phyloP scores from a whole-genome alignment of 2,888 invertebrate genomes.

The Philhelius pedissequus region DNA sequence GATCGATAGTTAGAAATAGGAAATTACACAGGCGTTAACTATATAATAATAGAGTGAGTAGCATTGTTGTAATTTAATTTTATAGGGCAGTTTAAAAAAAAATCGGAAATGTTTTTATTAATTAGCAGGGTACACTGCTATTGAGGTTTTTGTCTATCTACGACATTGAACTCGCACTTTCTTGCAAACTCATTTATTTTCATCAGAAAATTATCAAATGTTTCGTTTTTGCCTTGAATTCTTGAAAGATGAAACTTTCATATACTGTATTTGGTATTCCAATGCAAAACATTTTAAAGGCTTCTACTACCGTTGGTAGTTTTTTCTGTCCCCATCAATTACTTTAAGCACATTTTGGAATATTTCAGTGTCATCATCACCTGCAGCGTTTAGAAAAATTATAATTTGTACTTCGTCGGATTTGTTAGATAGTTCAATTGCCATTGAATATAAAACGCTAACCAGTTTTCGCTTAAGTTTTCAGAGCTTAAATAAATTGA shows the following conservation, averaged over 20 bases:
- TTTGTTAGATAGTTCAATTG: neutral
- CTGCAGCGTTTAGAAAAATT: neutral
- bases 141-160: too few relatives aligned
- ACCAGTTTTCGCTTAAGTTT: neutral
- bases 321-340: neutral
- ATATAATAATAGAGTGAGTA: too few relatives aligned
- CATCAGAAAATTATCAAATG: neutral
- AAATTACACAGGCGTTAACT: too few relatives aligned
- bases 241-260: slow-evolving; percentile 4
- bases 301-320: neutral
- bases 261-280: neutral
- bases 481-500: neutral
- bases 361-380: neutral
- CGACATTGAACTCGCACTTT: neutral
- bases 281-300: neutral
- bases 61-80: too few relatives aligned
- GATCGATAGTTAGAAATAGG: too few relatives aligned
- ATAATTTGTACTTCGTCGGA: neutral
- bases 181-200: neutral
- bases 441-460: neutral
- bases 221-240: neutral
- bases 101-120: too few relatives aligned
- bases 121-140: too few relatives aligned
- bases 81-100: too few relatives aligned
- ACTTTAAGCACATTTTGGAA: neutral